Evolutionary conservation across 2,888 invertebrate species (phyloP).

Genomic region (Willowsia nigromaculata): DNA sequence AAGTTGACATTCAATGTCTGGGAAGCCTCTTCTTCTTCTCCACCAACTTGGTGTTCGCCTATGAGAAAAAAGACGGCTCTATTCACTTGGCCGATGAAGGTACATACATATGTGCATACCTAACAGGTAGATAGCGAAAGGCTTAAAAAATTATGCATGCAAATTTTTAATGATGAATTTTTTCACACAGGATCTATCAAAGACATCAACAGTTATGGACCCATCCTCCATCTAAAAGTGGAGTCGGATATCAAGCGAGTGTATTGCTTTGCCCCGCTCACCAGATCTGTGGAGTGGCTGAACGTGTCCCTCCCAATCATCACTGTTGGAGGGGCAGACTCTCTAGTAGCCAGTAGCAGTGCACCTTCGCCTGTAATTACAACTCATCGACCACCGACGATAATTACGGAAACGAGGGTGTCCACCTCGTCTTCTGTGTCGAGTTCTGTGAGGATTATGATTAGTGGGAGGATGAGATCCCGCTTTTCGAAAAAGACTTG

Average conservation of each 20-base stretch:
- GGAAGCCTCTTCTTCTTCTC: slow-evolving; percentile 77
- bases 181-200: slow-evolving; percentile 68
- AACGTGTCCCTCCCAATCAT: slow-evolving; percentile 67
- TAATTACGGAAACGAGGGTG: slow-evolving; percentile 50
- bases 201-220: slow-evolving; percentile 74
- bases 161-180: neutral
- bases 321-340: neutral
- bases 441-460: slow-evolving; percentile 36
- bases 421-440: slow-evolving; percentile 41
- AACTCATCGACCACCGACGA: neutral
- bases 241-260: slow-evolving; percentile 68
- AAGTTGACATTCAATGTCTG: slow-evolving; percentile 73
- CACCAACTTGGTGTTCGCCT: slow-evolving; percentile 75
- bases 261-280: slow-evolving; percentile 76
- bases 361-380: neutral
- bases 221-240: slow-evolving; percentile 65
- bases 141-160: neutral
- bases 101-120: too few relatives aligned
- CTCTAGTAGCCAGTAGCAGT: neutral
- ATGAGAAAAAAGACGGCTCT: slow-evolving; percentile 75
- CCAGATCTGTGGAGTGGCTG: slow-evolving; percentile 74
- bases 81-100: slow-evolving; percentile 73
- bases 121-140: too few relatives aligned
- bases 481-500: slow-evolving; percentile 53
- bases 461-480: slow-evolving; percentile 46